Conservation (phyloP, 2,888 invertebrate genomes). For the Phlogophora meticulosa region DNA sequence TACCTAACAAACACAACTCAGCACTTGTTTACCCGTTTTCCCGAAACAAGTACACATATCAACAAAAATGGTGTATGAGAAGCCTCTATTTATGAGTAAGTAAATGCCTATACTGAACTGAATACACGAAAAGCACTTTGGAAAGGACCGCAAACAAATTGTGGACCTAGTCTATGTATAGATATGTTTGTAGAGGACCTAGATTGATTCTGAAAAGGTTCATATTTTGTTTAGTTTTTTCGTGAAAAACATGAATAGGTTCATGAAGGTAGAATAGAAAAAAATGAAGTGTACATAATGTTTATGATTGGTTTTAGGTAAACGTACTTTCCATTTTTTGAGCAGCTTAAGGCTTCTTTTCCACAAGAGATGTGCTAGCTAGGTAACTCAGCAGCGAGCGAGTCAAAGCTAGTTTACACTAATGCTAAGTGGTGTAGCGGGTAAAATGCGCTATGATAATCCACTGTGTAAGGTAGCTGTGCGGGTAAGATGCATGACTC, state of each 20-base stretch:
- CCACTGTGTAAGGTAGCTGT: too few species aligned
- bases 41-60: constrained; percentile 8
- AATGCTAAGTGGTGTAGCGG: too few species aligned
- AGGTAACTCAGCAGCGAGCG: too few species aligned
- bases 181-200: constrained; percentile 7
- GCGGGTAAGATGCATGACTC: too few species aligned
- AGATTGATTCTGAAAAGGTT: constrained; percentile 27
- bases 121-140: constrained; percentile 37
- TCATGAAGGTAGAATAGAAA: too few species aligned
- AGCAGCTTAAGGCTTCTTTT: too few species aligned
- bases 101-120: constrained; percentile 24
- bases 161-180: not conserved
- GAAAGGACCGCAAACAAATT: constrained; percentile 40
- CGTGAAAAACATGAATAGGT: not conserved
- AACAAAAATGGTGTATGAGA: constrained; percentile 19
- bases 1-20: not conserved
- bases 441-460: too few species aligned
- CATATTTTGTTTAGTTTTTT: constrained; percentile 17
- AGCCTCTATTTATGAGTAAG: constrained; percentile 29
- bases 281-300: too few species aligned
- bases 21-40: constrained; percentile 11
- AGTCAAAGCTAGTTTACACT: too few species aligned
- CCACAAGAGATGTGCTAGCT: too few species aligned
- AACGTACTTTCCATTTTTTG: too few species aligned
- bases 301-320: too few species aligned